phyloP scores from a whole-genome alignment of 2,797 vertebrate genomes.

The Tarsius wallacei region DNA sequence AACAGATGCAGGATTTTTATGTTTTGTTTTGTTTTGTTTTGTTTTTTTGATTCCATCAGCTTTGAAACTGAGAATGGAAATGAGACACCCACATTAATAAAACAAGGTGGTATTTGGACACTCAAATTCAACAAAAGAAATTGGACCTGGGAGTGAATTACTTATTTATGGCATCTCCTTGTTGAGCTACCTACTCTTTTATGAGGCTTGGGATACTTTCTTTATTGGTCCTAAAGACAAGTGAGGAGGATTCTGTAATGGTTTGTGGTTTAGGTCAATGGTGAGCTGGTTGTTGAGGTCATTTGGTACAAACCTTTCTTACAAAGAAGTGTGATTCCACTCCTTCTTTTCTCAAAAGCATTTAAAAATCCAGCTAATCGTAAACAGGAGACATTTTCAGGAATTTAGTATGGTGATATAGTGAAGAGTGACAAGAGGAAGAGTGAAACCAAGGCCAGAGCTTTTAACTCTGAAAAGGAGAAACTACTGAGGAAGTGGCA shows the following conservation, averaged over 20 bases:
- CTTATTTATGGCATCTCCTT: constrained; percentile 91
- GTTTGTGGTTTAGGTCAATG: constrained; percentile 34
- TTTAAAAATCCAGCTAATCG: constrained; percentile 37
- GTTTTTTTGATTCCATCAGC: constrained; percentile 83
- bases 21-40: constrained; percentile 81
- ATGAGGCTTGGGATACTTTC: constrained; percentile 50
- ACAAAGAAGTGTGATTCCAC: not conserved
- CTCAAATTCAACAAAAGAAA: constrained; percentile 92
- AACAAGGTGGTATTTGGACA: constrained; percentile 90
- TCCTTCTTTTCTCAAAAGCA: not conserved
- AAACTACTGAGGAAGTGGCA: not conserved
- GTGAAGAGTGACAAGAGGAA: constrained; percentile 22
- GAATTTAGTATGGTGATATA: constrained; percentile 22
- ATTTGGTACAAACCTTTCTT: not conserved
- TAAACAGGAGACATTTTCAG: not conserved
- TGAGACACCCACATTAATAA: constrained; percentile 92
- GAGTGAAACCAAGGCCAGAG: not conserved
- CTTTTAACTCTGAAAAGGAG: not conserved
- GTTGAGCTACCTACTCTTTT: constrained; percentile 78
- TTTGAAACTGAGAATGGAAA: constrained; percentile 92
- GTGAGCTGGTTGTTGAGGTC: not conserved
- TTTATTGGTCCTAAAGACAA: not conserved
- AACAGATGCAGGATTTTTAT: constrained; percentile 68
- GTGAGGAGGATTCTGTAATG: not conserved
- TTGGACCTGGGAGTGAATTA: constrained; percentile 89